Evolutionary conservation across 2,888 invertebrate species (phyloP).

Genomic region (Stenodera caucasica): DNA sequence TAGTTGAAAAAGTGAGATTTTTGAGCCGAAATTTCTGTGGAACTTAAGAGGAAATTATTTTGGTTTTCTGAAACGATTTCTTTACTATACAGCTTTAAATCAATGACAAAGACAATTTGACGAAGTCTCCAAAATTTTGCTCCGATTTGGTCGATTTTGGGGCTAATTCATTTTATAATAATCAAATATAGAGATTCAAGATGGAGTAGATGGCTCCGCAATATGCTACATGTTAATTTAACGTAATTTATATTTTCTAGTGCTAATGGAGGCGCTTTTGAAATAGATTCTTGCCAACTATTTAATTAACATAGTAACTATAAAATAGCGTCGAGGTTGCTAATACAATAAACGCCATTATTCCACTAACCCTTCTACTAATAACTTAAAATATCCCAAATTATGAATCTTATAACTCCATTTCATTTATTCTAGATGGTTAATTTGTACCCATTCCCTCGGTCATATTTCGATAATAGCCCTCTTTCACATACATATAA

Average conservation of each 20-base stretch:
- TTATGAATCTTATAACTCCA: slow-evolving; percentile 34
- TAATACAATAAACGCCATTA: slow-evolving; percentile 30
- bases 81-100: no score
- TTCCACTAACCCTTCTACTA: slow-evolving; percentile 20
- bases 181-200: no score
- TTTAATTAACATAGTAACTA: slow-evolving; percentile 6
- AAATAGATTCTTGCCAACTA: slow-evolving; percentile 8
- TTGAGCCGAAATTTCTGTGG: no score
- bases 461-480: neutral
- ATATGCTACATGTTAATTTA: neutral
- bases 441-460: slow-evolving; percentile 21
- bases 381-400: slow-evolving; percentile 31
- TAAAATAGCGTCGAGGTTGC: slow-evolving; percentile 20
- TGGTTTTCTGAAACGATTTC: no score
- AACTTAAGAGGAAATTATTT: no score
- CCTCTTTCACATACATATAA: neutral
- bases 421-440: slow-evolving; percentile 28
- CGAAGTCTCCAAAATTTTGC: no score
- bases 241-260: neutral
- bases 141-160: no score
- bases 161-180: no score
- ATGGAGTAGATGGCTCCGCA: no score
- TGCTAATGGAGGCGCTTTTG: slow-evolving; percentile 1
- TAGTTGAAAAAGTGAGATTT: no score
- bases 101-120: no score